A percentile compares a stretch with the other conserved stretches of the same genome.
These are phyloP conservation scores for Caranx melampygus DNA, from an alignment of 2,113 vertebrate genomes.

Conservation along the genomic window DNA sequence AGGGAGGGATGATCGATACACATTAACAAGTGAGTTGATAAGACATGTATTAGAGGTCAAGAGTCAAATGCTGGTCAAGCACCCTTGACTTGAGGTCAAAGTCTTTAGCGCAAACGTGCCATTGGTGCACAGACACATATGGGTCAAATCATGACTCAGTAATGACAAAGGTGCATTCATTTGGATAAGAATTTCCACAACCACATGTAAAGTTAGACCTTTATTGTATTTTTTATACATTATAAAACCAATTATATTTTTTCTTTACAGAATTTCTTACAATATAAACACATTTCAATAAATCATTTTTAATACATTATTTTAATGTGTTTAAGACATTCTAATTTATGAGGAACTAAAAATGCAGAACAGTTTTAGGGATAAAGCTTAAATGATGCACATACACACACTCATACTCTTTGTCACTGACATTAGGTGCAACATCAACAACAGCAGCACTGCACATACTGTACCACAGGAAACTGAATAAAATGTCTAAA, in stretches of 20 bases:
- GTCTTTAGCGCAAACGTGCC: slow-evolving; percentile 88
- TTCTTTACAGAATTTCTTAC: neutral
- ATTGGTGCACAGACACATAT: slow-evolving; percentile 81
- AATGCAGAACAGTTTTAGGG: neutral
- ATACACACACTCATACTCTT: slow-evolving; percentile 11
- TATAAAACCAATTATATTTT: slow-evolving; percentile 11
- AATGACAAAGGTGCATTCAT: slow-evolving; percentile 36
- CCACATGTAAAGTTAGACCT: neutral
- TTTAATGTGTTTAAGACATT: neutral
- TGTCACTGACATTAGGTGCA: slow-evolving; percentile 1
- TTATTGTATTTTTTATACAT: slow-evolving; percentile 3
- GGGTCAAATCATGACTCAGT: slow-evolving; percentile 16
- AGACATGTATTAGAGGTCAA: slow-evolving; percentile 94
- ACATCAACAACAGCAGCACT: slow-evolving; percentile 10
- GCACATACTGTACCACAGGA: slow-evolving; percentile 2
- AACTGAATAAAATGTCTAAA: slow-evolving; percentile 15
- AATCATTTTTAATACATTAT: neutral
- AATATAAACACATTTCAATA: neutral
- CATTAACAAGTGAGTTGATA: slow-evolving; percentile 91
- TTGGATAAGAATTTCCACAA: slow-evolving; percentile 40
- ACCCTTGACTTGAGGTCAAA: slow-evolving; percentile 95
- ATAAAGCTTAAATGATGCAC: slow-evolving; percentile 8
- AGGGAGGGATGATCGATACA: slow-evolving; percentile 89
- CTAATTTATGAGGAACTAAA: neutral
- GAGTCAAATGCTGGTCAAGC: slow-evolving; percentile 95